Evolutionary conservation across 2,888 invertebrate species (phyloP).

Genomic region (Xestia c-nigrum): DNA sequence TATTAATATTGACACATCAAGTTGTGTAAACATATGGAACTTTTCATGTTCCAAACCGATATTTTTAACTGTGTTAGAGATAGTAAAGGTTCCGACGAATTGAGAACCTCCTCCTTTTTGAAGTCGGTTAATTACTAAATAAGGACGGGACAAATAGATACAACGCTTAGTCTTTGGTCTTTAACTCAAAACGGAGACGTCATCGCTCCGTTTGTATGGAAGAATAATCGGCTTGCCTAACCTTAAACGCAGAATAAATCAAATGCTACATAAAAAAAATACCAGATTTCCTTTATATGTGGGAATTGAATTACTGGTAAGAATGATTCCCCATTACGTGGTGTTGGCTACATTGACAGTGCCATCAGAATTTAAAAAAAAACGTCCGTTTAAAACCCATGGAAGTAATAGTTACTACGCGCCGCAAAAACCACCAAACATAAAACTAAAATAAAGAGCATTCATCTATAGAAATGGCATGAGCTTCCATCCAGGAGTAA

Average conservation of each 20-base stretch:
- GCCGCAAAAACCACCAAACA: not conserved
- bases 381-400: constrained; percentile 28
- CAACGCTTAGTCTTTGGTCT: not conserved
- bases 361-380: constrained; percentile 31
- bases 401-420: not conserved
- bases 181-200: not conserved
- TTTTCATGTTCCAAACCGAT: not conserved
- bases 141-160: not conserved
- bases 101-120: too few relatives aligned
- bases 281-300: not conserved
- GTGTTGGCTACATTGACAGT: constrained; percentile 53
- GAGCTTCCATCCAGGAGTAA: too few relatives aligned
- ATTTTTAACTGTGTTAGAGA: not conserved
- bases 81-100: too few relatives aligned
- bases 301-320: constrained; percentile 45
- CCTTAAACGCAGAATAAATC: not conserved
- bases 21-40: not conserved
- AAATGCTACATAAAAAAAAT: not conserved
- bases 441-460: not conserved
- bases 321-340: not conserved
- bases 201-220: not conserved
- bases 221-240: not conserved
- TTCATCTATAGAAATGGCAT: not conserved
- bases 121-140: too few relatives aligned
- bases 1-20: not conserved